phyloP scores from a whole-genome alignment of 1,140 invertebrate species.

The Colletes gigas region DNA sequence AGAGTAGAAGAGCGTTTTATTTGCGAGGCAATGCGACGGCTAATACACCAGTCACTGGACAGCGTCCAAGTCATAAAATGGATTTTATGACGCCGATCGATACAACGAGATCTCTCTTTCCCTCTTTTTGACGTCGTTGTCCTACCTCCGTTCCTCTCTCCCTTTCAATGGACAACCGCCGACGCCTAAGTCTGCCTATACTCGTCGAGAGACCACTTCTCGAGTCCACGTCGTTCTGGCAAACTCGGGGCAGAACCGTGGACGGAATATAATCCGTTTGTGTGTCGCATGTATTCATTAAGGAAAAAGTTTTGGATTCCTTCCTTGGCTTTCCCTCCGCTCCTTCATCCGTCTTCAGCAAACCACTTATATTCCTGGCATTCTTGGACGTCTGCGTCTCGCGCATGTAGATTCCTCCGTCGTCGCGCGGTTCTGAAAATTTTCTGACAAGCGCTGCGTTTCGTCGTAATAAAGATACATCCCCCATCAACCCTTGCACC shows the following conservation, averaged over 20 bases:
- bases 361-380: slow-evolving; percentile 6
- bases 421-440: neutral
- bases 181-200: slow-evolving; percentile 56
- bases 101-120: slow-evolving; percentile 76
- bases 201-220: slow-evolving; percentile 45
- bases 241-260: slow-evolving; percentile 32
- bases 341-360: slow-evolving; percentile 2
- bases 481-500: too few species aligned
- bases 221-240: slow-evolving; percentile 55
- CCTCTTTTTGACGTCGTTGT: slow-evolving; percentile 68
- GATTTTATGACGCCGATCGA: slow-evolving; percentile 80
- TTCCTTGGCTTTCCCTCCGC: neutral
- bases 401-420: neutral
- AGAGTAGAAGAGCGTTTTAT: slow-evolving; percentile 77
- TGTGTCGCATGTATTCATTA: slow-evolving; percentile 32
- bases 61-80: slow-evolving; percentile 80
- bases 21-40: slow-evolving; percentile 75
- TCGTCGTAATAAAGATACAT: neutral
- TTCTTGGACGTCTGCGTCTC: neutral
- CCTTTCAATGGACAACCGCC: slow-evolving; percentile 47
- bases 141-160: slow-evolving; percentile 31
- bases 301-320: slow-evolving; percentile 35
- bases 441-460: neutral
- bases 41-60: slow-evolving; percentile 81
- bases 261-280: slow-evolving; percentile 44